Evolutionary conservation across 1,140 invertebrate species (phyloP), one percentile per base, ranked within the genome.

Genomic region (Drosophila varians): DNA sequence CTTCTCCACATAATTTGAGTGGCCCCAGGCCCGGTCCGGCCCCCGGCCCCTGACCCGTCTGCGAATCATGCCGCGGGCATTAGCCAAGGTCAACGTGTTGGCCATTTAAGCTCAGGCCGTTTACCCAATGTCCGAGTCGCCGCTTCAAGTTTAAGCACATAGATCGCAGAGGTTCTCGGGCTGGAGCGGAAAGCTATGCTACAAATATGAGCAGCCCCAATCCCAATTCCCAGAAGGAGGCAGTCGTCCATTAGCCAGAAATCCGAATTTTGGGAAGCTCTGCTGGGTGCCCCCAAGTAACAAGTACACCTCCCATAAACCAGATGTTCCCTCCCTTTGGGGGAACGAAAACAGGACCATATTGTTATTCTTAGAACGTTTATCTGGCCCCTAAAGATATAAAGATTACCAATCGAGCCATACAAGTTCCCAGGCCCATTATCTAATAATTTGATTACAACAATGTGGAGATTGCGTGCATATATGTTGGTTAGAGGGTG

Each of bases 41-140:
- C n/a, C n/a, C n/a, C n/a, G n/a, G n/a, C n/a, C 42, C 42, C 28
- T 61, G 47, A 26, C 34, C 61, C 16, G 61, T 42, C 61, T 48
- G 58, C 26, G 34, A 42, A 48, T 62, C 45, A 48, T 14, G 56
- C 70, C 66, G 28, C 53, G 40, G 64, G 64, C 73, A 31, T 71
- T 71, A 70, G 66, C 56, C 75, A 78, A 78, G 75, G 76, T 64
- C 70, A 79, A 69, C 71, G 16, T 36, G 74, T 77, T 77, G 38
- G 65, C 43, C 51, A 14, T 36, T 38, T 18, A 57, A n/a, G 42
- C 46, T 38, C 53, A 40, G 48, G 60, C 21, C 62, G 26, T 65
- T 66, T 65, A 65, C 46, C 45, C 55, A 49, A 43, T n/a, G 25
- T 34, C 61, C 21, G 14, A 36, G 16, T 18, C 45, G 6, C 7